Percentiles rank a stretch among this genome's conserved stretches.
phyloP scores from a whole-genome alignment of 2,888 invertebrate genomes.

The Tubulanus polymorphus region DNA sequence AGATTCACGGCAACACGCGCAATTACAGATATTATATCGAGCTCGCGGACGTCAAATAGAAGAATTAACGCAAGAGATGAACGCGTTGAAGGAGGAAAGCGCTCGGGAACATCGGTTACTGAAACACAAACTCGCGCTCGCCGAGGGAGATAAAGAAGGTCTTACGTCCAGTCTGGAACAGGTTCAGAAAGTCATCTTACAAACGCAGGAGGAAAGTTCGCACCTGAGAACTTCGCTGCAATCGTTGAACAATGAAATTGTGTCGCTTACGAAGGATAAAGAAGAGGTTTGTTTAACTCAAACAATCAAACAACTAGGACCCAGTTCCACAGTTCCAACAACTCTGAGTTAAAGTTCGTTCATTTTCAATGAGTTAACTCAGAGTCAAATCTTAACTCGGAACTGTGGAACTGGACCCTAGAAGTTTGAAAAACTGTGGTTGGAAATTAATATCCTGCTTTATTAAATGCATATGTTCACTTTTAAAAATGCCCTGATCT shows the following conservation, averaged over 20 bases:
- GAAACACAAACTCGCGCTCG: constrained; percentile 43
- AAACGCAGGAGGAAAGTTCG: constrained; percentile 29
- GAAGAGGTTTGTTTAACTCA: constrained; percentile 40
- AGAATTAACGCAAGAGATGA: constrained; percentile 35
- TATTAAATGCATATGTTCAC: too few species aligned
- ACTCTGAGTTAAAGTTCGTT: too few species aligned
- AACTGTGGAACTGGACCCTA: too few species aligned
- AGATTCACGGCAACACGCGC: constrained; percentile 29
- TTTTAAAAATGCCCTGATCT: too few species aligned
- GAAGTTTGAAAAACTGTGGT: too few species aligned
- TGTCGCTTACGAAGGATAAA: constrained; percentile 32
- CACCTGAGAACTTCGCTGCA: constrained; percentile 30
- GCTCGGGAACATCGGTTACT: constrained; percentile 40
- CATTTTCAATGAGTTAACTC: too few species aligned
- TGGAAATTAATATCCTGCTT: too few species aligned
- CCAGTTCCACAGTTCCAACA: too few species aligned
- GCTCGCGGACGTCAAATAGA: constrained; percentile 45
- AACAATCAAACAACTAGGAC: too few species aligned
- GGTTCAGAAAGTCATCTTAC: constrained; percentile 31
- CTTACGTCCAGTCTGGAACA: constrained; percentile 31
- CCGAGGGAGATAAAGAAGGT: constrained; percentile 39
- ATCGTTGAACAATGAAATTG: constrained; percentile 35
- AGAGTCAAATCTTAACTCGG: too few species aligned
- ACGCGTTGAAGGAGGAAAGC: constrained; percentile 28
- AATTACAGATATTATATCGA: constrained; percentile 45